phyloP scores from a whole-genome alignment of 2,113 vertebrate genomes.

The Syngnathus typhle region DNA sequence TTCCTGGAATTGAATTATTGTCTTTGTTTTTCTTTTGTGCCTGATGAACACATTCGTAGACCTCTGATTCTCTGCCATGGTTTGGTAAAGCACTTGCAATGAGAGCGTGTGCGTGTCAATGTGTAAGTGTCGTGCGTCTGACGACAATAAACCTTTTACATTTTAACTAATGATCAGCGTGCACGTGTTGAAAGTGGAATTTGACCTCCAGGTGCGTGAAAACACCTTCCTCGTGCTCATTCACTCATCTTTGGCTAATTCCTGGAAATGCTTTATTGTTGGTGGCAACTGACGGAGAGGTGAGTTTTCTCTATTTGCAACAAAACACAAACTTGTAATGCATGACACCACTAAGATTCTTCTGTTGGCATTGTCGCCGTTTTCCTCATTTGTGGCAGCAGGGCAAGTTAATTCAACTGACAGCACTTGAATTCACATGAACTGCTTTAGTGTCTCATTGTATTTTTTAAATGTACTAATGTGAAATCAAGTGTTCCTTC shows the following conservation, averaged over 20 bases:
- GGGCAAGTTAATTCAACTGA: neutral
- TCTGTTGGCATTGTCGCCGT: neutral
- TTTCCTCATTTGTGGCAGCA: neutral
- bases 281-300: slow-evolving; percentile 20
- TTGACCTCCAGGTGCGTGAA: slow-evolving; percentile 52
- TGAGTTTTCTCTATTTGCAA: slow-evolving; percentile 27
- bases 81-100: too few relatives aligned
- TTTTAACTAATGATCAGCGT: slow-evolving; percentile 53
- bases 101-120: neutral
- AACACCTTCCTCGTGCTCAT: neutral
- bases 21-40: neutral
- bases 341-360: neutral
- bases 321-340: neutral
- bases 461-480: neutral
- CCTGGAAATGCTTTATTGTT: slow-evolving; percentile 3
- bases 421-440: neutral
- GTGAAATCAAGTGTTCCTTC: neutral
- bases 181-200: slow-evolving; percentile 55
- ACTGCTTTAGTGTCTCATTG: neutral
- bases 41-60: neutral
- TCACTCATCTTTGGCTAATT: neutral
- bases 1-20: neutral
- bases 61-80: neutral
- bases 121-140: neutral
- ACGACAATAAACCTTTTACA: slow-evolving; percentile 63